phyloP scores from a whole-genome alignment of 2,888 invertebrate genomes.

The Gisinianus flammeolus region DNA sequence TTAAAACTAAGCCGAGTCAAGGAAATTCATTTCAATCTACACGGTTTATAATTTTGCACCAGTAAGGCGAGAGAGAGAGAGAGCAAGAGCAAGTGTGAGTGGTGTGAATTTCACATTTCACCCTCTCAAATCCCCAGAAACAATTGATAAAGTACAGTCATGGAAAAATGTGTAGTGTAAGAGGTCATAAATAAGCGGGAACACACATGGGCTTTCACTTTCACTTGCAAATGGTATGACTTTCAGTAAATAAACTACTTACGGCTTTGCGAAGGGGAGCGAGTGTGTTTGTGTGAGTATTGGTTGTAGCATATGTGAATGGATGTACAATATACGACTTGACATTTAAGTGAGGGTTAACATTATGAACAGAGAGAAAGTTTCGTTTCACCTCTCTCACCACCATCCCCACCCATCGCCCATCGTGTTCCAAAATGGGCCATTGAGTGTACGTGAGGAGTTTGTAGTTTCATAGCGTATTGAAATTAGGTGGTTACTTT shows the following conservation, averaged over 20 bases:
- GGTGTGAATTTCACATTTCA: too few relatives aligned
- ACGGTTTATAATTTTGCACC: too few relatives aligned
- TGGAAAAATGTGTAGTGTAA: too few relatives aligned
- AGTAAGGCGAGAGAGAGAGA: too few relatives aligned
- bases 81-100: too few relatives aligned
- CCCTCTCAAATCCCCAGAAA: too few relatives aligned
- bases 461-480: background rate
- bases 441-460: background rate
- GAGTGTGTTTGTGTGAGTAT: background rate
- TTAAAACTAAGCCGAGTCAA: too few relatives aligned
- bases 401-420: too few relatives aligned
- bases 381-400: background rate
- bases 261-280: background rate
- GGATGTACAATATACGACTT: background rate
- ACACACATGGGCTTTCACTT: background rate
- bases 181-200: background rate
- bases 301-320: background rate
- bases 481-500: slow-evolving; percentile 13
- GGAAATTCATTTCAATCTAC: too few relatives aligned
- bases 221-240: background rate
- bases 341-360: slow-evolving; percentile 3
- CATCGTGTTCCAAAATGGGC: background rate
- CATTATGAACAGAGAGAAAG: background rate
- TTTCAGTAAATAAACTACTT: background rate
- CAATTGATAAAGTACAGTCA: too few relatives aligned